Evolutionary conservation across 2,113 vertebrate genomes (phyloP), one percentile per base, ranked within the genome.

Genomic region (Nycticebus coucang): DNA sequence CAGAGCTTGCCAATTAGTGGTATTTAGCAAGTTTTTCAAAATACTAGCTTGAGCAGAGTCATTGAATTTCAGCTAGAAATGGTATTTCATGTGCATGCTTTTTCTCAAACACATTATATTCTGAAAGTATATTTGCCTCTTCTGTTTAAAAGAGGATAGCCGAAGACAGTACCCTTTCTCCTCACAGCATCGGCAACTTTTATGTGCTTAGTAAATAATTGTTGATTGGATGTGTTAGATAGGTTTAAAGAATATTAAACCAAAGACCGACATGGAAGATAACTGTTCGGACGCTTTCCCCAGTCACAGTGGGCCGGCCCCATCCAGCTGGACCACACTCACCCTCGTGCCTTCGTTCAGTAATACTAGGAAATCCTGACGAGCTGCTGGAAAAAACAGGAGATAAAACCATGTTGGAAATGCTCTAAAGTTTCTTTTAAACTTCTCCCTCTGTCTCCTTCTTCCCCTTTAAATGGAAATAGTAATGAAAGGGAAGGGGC

Each of bases 1-100:
- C 8, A 86, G 26, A 78, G 92, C 26, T 88, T 88, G 7, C 85
- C 57, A 80, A 30, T 59, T 88, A 80, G 41, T 64, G 94, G 86
- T 96, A 41, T 82, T 92, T 89, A 86, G 60, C 74, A 21, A 71
- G 30, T 88, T 96, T 96, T 95, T 66, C 60, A 74, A 97, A 75
- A 89, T 77, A 66, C 72, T 85, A 75, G 85, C 9, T 74, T 95
- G 35, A 57, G 59, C 68, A 89, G 37, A 94, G 93, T 50, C 89
- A 77, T 35, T 87, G 19, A 60, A 77, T 95, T 93, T 87, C 69
- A 93, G 79, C 17, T 30, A 78, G 10, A 95, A 86, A 68, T 87
- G 18, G 77, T 80, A 79, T 62, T 89, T 68, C 33, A 64, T 30
- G 19, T 68, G 5, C 33, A 37, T 60, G 64, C 26, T 71, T 91